Base-by-base conservation (phyloP, 2,888 invertebrate species). In the Nephrocerus scutellatus region DNA sequence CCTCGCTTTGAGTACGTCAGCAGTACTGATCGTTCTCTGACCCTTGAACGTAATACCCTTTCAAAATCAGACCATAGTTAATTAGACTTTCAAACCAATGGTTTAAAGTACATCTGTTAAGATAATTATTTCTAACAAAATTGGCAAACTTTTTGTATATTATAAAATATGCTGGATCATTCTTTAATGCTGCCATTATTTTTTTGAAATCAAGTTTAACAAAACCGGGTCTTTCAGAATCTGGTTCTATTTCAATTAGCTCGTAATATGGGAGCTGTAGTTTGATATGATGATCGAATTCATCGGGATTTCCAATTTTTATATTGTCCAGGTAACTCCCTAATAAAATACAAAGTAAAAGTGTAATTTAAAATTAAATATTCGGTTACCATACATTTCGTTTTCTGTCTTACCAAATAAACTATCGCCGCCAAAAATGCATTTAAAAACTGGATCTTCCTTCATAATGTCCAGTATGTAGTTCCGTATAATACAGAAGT, bases 261-360 rank as follows among this genome's bases (percentile, higher is more conserved):
- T 31, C 5, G 23, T 41, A 30, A 2, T 34, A 40, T 6, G 47
- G 46, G 18, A 59, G 48, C 10, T 46, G 30, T 0, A 60, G 18
- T 9, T 47, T 41, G 23, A 60, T 36, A 29, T 56, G 41, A 3
- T 57, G 48, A 39, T 61, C 56, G 20, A 45, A 51, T 24, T 62
- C 60, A 30, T 60, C 53, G 0, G 56, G 59, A 15, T 39, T 31
- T 6, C 37, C 23, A 6, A 52, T 33, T 31, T 51, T 55, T 4
- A 55, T 18, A 3, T 47, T 41, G 7, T 55, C 51, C 0, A 42
- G 36, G 12, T 36, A 42, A 15, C 57, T 57, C 2, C 58, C 60
- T 54, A 32, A 22, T 23, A 34, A 14, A 14, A 30, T 23, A 30
- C 15, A 5, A 36, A 13, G 14, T 19, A 12, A 18, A 36, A 30